Conservation (phyloP, 1,140 invertebrate species). For the Leptestheria dahalacensis region DNA sequence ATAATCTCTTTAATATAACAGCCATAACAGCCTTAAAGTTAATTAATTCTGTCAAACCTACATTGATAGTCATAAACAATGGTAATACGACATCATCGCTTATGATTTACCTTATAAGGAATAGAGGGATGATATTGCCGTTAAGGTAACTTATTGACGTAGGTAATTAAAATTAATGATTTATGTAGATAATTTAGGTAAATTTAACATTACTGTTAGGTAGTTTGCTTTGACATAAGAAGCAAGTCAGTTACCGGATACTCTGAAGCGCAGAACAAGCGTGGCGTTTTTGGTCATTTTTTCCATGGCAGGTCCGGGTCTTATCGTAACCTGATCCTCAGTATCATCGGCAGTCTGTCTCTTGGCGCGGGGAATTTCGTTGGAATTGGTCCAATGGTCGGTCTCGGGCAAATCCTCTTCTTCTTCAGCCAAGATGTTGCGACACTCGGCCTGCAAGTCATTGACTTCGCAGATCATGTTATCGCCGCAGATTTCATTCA, state of each 20-base stretch:
- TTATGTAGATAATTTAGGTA: no score
- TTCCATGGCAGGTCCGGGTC: background rate
- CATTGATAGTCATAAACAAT: no score
- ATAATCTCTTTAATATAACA: no score
- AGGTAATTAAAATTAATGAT: no score
- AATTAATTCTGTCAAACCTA: no score
- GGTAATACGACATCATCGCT: no score
- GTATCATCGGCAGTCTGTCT: background rate
- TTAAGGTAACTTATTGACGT: no score
- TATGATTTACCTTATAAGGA: background rate
- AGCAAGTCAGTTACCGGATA: background rate
- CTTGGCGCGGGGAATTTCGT: background rate
- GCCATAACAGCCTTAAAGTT: no score
- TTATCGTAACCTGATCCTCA: background rate
- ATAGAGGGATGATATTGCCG: background rate
- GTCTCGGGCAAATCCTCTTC: constrained; percentile 20
- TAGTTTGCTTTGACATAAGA: background rate
- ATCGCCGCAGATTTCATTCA: constrained; percentile 25
- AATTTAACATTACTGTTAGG: no score
- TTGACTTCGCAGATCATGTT: constrained; percentile 28
- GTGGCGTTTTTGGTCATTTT: background rate
- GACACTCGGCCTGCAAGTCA: constrained; percentile 28
- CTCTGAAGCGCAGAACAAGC: background rate
- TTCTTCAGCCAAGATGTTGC: constrained; percentile 23
- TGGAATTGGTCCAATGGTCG: background rate